phyloP scores from a whole-genome alignment of 2,797 vertebrate species.

The Pseudochirops corinnae region DNA sequence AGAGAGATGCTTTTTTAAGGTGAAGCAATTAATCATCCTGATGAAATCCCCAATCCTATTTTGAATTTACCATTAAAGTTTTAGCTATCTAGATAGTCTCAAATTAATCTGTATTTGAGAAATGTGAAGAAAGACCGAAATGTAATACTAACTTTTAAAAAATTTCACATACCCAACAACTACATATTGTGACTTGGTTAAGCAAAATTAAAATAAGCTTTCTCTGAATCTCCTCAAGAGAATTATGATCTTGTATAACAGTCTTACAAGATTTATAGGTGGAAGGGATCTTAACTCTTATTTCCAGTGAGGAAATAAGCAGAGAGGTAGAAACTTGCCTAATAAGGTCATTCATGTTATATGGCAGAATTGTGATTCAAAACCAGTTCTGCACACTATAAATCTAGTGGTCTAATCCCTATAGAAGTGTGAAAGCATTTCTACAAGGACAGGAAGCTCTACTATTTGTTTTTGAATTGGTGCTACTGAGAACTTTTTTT shows the following conservation, averaged over 20 bases:
- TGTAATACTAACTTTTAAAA: neutral
- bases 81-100: neutral
- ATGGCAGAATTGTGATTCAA: neutral
- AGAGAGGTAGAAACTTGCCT: neutral
- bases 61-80: neutral
- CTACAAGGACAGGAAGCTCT: neutral
- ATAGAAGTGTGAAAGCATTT: neutral
- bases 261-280: neutral
- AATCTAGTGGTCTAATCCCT: neutral
- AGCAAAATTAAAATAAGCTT: neutral
- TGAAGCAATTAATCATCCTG: neutral
- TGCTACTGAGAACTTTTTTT: neutral
- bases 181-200: neutral
- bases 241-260: neutral
- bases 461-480: neutral
- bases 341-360: neutral
- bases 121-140: neutral
- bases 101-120: constrained; percentile 30
- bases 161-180: neutral
- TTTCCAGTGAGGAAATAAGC: neutral
- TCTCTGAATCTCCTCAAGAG: neutral
- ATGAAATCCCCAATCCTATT: neutral
- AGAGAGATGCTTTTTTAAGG: neutral
- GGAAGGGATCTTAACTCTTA: neutral
- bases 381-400: neutral